Evolutionary conservation across 1,140 invertebrate genomes (phyloP), one percentile per base, ranked within the genome.

Genomic region (Bombus picipes): DNA sequence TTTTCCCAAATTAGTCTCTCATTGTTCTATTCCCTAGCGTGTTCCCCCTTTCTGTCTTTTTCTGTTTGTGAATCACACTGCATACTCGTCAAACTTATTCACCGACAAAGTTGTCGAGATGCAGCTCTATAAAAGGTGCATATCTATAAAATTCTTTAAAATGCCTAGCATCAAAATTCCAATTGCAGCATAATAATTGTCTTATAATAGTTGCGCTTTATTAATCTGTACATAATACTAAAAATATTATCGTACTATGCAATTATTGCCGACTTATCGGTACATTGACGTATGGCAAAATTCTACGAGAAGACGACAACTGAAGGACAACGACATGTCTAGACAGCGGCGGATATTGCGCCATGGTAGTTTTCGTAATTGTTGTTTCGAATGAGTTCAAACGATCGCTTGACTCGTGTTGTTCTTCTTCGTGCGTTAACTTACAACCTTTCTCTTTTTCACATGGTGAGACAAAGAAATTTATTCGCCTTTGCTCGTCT

Each of bases 311-410:
- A n/a, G 9, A 37, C 25, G 47, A 53, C 1, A 53, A 53, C 25
- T 8, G 32, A 39, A 39, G 18, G 1, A 77, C 8, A 62, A 62
- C n/a, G 13, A 76, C n/a, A 39, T 18, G 37, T 77, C 25, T 57
- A 15, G 47, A 53, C 32, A 53, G n/a, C n/a, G 22, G 12, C 32
- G 12, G 47, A 57, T 15, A 28, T n/a, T 25, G 34, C n/a, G 32
- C 34, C n/a, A 28, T 62, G 13, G 41, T 47, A 47, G 37, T 25
- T 77, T 18, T 8, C 62, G 41, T 79, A 79, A 68, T 79, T 68
- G 59, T 66, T 75, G 74, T 75, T 75, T 75, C 34, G 74, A 57
- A 75, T 47, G 34, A 75, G 34, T 75, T 78, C 59, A 25, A 78
- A 78, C n/a, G 59, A 15, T 47, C 32, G 41, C 10, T n/a, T 22